Evolutionary conservation across 2,113 vertebrate genomes (phyloP).

Genomic region (Callorhinus ursinus): DNA sequence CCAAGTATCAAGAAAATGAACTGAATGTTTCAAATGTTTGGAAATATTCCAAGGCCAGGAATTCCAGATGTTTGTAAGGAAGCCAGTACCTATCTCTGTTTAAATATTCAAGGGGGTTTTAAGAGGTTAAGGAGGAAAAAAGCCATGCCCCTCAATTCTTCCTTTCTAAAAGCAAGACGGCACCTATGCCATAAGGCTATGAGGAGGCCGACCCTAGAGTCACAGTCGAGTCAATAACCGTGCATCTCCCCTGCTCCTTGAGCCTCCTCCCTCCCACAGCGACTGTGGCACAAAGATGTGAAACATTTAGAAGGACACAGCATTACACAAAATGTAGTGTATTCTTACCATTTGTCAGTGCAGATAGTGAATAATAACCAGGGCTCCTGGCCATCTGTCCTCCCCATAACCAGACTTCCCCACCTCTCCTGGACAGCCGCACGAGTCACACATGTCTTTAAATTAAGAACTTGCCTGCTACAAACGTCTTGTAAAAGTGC

Average conservation of each 20-base stretch:
- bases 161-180: neutral
- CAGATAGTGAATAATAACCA: constrained; percentile 29
- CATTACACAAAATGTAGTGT: neutral
- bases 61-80: constrained; percentile 64
- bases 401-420: neutral
- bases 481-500: constrained; percentile 16
- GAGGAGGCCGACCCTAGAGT: neutral
- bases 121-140: constrained; percentile 32
- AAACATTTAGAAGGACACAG: neutral
- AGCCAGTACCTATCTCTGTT: constrained; percentile 19
- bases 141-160: neutral
- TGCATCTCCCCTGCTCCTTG: neutral
- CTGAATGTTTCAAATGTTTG: constrained; percentile 40
- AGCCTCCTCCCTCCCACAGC: neutral
- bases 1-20: constrained; percentile 47
- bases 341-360: neutral
- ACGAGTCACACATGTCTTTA: constrained; percentile 62
- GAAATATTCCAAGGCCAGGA: constrained; percentile 38
- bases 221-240: neutral
- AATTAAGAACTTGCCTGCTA: constrained; percentile 54
- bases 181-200: neutral
- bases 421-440: neutral
- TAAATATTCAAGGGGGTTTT: constrained; percentile 53
- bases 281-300: neutral
- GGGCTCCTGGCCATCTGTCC: constrained; percentile 31